A percentile compares a stretch with the other conserved stretches of the same genome.
phyloP scores from a whole-genome alignment of 92 coral and sea anemone species.

The Umimayanthus chanpuru region DNA sequence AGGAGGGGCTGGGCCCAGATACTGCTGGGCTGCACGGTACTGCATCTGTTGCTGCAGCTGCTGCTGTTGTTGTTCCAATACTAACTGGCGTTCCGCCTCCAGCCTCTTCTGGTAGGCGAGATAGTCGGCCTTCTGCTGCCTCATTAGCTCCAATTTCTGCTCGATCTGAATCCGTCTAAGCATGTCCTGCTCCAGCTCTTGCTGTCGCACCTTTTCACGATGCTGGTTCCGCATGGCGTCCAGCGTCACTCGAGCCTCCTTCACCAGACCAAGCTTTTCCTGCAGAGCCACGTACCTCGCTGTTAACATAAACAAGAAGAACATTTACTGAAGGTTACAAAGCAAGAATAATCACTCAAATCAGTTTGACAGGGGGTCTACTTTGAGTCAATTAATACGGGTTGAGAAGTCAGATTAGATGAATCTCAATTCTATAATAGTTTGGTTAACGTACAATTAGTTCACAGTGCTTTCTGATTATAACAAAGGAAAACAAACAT shows the following conservation, averaged over 20 bases:
- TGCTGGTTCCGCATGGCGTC: slow-evolving; percentile 87
- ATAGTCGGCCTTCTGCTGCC: slow-evolving; percentile 97
- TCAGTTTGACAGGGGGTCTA: neutral
- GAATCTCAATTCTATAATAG: no score
- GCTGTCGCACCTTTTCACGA: slow-evolving; percentile 95
- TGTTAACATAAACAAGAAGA: slow-evolving; percentile 10
- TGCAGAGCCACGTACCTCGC: slow-evolving; percentile 87
- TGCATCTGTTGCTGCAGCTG: slow-evolving; percentile 61
- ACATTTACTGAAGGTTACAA: neutral
- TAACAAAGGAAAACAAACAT: no score
- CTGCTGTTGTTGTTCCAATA: slow-evolving; percentile 91
- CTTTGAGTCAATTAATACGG: no score
- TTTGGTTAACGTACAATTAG: no score
- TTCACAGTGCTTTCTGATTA: no score
- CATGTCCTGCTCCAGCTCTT: slow-evolving; percentile 99
- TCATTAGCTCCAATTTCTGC: slow-evolving; percentile 92
- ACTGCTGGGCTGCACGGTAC: slow-evolving; percentile 55
- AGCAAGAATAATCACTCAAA: neutral
- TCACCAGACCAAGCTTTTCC: slow-evolving; percentile 82
- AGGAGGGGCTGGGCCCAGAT: slow-evolving; percentile 49
- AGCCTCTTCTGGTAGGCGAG: slow-evolving; percentile 90
- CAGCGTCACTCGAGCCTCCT: slow-evolving; percentile 83
- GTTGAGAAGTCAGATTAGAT: no score
- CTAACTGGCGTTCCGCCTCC: slow-evolving; percentile 89
- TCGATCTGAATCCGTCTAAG: slow-evolving; percentile 97